Evolutionary conservation across 2,113 vertebrate genomes (phyloP).

Genomic region (Saimiri boliviensis): DNA sequence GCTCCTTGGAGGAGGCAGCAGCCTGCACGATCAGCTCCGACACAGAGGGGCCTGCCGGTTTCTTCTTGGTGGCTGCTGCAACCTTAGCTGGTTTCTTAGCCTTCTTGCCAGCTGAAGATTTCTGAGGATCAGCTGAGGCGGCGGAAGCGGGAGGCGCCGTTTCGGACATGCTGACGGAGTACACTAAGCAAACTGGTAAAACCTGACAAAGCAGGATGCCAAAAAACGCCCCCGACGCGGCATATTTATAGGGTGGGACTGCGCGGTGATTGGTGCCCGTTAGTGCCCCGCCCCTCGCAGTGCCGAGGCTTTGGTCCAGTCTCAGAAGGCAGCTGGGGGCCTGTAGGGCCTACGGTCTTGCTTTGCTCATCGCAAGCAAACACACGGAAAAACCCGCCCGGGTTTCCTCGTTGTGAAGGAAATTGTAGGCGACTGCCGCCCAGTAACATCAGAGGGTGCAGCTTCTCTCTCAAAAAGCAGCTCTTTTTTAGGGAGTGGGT

Average conservation of each 20-base stretch:
- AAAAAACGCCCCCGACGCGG: accelerated
- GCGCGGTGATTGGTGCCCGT: constrained; percentile 66
- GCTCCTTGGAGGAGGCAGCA: constrained; percentile 34
- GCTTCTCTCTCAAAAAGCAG: neutral
- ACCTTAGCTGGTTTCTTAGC: neutral
- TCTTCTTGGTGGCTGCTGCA: neutral
- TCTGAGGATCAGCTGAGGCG: neutral
- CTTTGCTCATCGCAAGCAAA: too few relatives aligned
- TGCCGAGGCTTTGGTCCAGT: accelerated
- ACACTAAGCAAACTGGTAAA: accelerated
- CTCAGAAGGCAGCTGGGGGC: accelerated
- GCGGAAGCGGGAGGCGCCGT: accelerated
- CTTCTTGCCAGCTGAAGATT: neutral
- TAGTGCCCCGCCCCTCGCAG: neutral
- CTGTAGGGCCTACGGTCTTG: accelerated
- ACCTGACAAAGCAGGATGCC: accelerated
- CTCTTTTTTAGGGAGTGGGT: neutral
- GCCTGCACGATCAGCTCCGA: constrained; percentile 61
- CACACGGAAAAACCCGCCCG: accelerated
- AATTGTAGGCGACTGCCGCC: too few relatives aligned
- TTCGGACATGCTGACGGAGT: neutral
- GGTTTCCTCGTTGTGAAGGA: too few relatives aligned
- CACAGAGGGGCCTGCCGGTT: neutral
- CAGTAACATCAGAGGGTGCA: accelerated
- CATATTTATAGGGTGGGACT: constrained; percentile 68